Evolutionary conservation across 1,140 invertebrate genomes (phyloP).

Genomic region (Melanaphis sacchari): DNA sequence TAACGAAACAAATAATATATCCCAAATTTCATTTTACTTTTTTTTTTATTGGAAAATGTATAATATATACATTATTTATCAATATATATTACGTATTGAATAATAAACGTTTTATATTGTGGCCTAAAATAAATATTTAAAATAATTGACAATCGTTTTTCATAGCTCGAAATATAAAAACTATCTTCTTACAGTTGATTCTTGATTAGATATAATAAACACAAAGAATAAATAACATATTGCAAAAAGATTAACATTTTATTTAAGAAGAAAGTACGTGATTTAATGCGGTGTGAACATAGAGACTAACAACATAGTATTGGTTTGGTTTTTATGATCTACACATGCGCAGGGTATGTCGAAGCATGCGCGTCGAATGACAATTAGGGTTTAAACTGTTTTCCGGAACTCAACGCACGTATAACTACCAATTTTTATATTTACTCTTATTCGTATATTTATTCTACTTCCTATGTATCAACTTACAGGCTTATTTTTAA

Average conservation of each 20-base stretch:
- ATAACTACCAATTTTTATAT: conserved; percentile 24
- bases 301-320: neutral
- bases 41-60: neutral
- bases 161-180: neutral
- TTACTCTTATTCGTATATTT: neutral
- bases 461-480: neutral
- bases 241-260: neutral
- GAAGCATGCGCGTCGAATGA: conserved; percentile 48
- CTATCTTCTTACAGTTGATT: neutral
- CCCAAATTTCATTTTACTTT: neutral
- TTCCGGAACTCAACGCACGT: conserved; percentile 51
- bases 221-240: neutral
- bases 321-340: conserved; percentile 52
- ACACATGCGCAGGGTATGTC: conserved; percentile 15
- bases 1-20: neutral
- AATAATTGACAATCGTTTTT: neutral
- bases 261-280: conserved; percentile 19
- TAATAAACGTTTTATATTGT: neutral
- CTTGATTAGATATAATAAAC: neutral
- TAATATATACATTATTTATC: neutral
- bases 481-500: neutral
- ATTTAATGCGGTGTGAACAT: conserved; percentile 16
- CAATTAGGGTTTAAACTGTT: conserved; percentile 51
- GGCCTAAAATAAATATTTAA: neutral
- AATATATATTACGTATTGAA: neutral